Conservation (phyloP, 2,797 vertebrate species). For the Meriones psammophilus region DNA sequence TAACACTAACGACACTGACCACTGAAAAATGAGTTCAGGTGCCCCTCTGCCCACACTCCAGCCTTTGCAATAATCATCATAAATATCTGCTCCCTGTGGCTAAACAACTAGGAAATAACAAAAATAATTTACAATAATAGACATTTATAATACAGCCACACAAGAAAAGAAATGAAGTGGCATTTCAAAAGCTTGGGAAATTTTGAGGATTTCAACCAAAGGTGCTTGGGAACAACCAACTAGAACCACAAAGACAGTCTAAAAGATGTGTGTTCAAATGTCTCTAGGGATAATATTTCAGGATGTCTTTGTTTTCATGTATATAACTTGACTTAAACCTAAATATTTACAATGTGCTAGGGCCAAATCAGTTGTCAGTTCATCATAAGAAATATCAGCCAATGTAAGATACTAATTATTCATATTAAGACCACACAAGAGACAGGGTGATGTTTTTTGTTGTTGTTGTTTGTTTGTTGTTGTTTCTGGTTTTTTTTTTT, state of each 20-base stretch:
- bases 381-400: conserved; percentile 10
- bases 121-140: conserved; percentile 81
- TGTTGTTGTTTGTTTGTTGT: too few species aligned
- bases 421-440: neutral
- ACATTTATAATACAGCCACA: conserved; percentile 75
- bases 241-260: conserved; percentile 58
- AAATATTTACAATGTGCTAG: conserved; percentile 5
- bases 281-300: neutral
- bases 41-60: conserved; percentile 60
- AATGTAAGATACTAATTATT: neutral
- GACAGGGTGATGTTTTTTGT: neutral
- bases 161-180: conserved; percentile 80
- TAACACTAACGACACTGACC: conserved; percentile 81
- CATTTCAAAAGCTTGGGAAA: conserved; percentile 81
- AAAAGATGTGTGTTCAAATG: conserved; percentile 16
- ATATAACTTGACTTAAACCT: conserved; percentile 11
- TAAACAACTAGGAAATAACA: conserved; percentile 80
- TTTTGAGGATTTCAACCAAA: conserved; percentile 46
- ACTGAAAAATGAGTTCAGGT: conserved; percentile 84
- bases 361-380: neutral
- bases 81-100: conserved; percentile 80
- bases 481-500: neutral
- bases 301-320: conserved; percentile 13
- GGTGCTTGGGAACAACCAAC: conserved; percentile 23
- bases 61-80: conserved; percentile 74